Evolutionary conservation across 2,113 vertebrate species (phyloP).

Genomic region (Oceanites oceanicus): DNA sequence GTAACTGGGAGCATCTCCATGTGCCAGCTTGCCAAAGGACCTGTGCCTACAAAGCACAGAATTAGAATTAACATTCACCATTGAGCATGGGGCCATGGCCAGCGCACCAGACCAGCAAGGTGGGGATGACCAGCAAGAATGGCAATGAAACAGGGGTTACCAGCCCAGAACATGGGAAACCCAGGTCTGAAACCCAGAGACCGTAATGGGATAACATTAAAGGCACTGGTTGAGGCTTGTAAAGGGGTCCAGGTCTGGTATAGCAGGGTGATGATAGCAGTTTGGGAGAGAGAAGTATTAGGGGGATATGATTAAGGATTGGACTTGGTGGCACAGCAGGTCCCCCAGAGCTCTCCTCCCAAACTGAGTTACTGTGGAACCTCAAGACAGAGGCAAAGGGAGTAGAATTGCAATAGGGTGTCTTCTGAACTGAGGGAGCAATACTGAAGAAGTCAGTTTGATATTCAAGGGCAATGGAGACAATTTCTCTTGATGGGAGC

Average conservation of each 20-base stretch:
- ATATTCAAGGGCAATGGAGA: background rate
- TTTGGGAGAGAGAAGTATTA: background rate
- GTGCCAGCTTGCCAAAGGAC: background rate
- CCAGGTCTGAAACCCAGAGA: background rate
- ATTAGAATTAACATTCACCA: background rate
- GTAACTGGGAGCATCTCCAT: background rate
- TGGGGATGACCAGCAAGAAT: background rate
- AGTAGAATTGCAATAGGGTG: background rate
- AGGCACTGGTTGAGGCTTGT: background rate
- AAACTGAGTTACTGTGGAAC: background rate
- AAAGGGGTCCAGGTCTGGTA: background rate
- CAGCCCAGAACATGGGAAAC: background rate
- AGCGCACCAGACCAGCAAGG: background rate
- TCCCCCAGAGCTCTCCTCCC: background rate
- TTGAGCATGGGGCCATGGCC: accelerated
- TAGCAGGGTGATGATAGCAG: background rate
- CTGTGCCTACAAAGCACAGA: background rate
- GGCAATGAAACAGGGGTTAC: background rate
- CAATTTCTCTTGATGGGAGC: background rate
- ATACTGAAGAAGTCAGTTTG: background rate
- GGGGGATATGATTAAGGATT: background rate
- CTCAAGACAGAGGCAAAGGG: background rate
- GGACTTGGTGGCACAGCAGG: background rate
- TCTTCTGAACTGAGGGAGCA: background rate
- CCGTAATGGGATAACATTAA: background rate